These are phyloP conservation scores for Actinemys pallida DNA, from an alignment of 2,113 vertebrate genomes.

Conservation along the genomic window DNA sequence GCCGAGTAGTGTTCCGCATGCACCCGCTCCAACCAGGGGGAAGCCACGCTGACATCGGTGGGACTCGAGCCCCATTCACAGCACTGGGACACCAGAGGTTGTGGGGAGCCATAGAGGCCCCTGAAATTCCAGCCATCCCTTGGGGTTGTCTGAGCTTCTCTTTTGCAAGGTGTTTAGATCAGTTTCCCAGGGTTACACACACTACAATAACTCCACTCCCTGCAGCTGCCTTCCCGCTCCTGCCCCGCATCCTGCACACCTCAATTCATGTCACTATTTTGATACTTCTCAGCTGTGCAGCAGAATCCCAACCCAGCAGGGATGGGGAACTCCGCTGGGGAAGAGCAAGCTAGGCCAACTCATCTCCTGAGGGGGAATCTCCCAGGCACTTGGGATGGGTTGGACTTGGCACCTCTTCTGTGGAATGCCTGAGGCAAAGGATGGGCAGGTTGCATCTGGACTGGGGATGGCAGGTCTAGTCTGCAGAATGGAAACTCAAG, in stretches of 20 bases:
- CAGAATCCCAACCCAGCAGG: not conserved
- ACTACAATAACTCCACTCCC: not conserved
- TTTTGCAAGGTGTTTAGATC: not conserved
- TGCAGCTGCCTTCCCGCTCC: not conserved
- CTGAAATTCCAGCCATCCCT: not conserved
- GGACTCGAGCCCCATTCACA: not conserved
- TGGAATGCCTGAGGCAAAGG: not conserved
- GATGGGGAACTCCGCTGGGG: not conserved
- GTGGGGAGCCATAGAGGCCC: not conserved
- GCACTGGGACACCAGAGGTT: not conserved
- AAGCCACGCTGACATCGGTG: not conserved
- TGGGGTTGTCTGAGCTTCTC: not conserved
- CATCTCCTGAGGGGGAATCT: not conserved
- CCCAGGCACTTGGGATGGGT: not conserved
- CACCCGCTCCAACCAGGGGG: not conserved
- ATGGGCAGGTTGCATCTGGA: not conserved
- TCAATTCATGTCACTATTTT: not conserved
- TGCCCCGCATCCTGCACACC: not conserved
- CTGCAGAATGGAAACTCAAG: rapidly evolving
- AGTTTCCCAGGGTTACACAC: not conserved
- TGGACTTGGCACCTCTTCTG: not conserved
- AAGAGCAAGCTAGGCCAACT: not conserved
- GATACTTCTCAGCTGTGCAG: not conserved
- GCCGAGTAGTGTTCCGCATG: not conserved
- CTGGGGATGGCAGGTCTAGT: not conserved